Percentiles rank a stretch among this genome's conserved stretches.
Evolutionary conservation across 2,888 invertebrate genomes (phyloP).

Genomic region (Nymphalis urticae): DNA sequence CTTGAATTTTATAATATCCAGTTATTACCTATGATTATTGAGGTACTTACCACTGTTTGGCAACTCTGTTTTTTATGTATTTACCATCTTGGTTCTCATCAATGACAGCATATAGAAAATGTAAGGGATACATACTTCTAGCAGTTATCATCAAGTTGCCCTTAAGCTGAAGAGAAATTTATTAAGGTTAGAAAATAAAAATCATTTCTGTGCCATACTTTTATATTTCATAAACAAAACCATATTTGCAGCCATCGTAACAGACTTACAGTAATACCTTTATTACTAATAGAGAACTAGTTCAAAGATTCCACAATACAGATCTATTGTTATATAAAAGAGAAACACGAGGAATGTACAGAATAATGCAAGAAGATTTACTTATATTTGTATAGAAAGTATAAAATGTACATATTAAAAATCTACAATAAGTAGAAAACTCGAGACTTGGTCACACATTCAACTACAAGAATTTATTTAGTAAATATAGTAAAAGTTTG

Average conservation of each 20-base stretch:
- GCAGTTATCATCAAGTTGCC: too few species aligned
- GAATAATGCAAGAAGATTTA: constrained; percentile 14
- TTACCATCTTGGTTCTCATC: too few species aligned
- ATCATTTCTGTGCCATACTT: constrained; percentile 64
- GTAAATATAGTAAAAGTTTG: constrained; percentile 3
- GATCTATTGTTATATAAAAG: constrained; percentile 30
- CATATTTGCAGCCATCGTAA: constrained; percentile 62
- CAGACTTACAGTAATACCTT: constrained; percentile 19
- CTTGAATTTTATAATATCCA: too few species aligned
- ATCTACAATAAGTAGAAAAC: constrained; percentile 1
- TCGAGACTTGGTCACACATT: constrained; percentile 5
- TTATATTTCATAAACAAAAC: constrained; percentile 67
- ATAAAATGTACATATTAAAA: constrained; percentile 13
- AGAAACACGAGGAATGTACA: constrained; percentile 55
- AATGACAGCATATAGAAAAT: too few species aligned
- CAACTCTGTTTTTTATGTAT: too few species aligned
- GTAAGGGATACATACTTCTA: too few species aligned
- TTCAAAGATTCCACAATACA: constrained; percentile 30
- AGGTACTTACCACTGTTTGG: too few species aligned
- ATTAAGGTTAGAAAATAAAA: constrained; percentile 1
- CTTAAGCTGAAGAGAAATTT: background rate
- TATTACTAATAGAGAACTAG: constrained; percentile 23
- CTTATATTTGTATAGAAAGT: constrained; percentile 7
- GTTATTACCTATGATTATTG: too few species aligned
- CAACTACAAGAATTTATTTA: background rate